Base-by-base conservation (phyloP, 2,113 vertebrate genomes). In the Boulengeromyrus knoepffleri region DNA sequence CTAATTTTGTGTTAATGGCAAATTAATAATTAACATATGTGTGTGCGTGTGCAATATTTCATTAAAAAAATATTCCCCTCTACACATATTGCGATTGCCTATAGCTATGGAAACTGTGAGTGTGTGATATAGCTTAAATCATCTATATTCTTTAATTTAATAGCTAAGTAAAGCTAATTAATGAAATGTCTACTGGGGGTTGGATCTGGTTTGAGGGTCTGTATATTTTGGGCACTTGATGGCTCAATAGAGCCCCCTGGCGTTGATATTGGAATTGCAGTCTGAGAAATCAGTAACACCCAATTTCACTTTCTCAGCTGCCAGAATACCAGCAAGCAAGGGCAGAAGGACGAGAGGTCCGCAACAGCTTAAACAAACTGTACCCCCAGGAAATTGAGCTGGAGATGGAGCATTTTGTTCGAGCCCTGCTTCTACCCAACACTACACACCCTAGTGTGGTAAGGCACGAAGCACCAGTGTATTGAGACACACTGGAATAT, bases 391-490 rank as follows among this genome's bases (percentile, higher is more conserved):
- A 97, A 90, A 89, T 84, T 0, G 92, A 95, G 21, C 92, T 98
- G 45, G 97, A 99, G 1, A 91, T 96, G 90, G 91, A 95, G 8
- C 96, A 97, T 92, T 99, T 97, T 53, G 50, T 92, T 36, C 93
- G 27, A 24, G 97, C 97, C 0, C 95, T 99, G 80, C 93, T 91
- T 45, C 94, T 99, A 45, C 98, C 98, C 89, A 99, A 99, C 95
- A 91, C 91, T 90, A 96, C 97, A 19, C 97, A 99, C 92, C 97
- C 97, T 0, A 96, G 96, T 2, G 96, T 96, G 94, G 98, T 99
- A 90, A 96, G 95, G 0, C 87, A 3, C 2, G 4, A 62, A 62
- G 17, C 52, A 21, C 53, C 52, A 36, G 12, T 2, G 36, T 42
- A 24, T 8, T 27, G 6, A 56, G 85, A 87, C 50, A 53, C 49